A percentile compares a stretch with the other conserved stretches of the same genome.
Conservation (phyloP, 2,888 invertebrate species). For the Nomada lathburiana region DNA sequence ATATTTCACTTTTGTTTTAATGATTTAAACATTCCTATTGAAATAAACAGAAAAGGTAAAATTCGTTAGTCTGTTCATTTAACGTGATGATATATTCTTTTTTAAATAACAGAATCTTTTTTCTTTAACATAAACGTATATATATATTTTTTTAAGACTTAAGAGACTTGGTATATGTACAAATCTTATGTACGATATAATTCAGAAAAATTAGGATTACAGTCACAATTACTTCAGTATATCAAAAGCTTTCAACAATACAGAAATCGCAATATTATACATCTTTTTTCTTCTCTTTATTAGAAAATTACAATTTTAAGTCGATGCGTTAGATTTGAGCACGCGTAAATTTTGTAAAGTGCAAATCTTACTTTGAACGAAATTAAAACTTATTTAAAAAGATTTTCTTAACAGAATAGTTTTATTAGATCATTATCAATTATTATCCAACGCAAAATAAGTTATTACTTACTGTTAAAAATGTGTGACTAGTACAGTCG, state of each 20-base stretch:
- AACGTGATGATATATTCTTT: slow-evolving; percentile 39
- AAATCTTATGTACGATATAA: slow-evolving; percentile 41
- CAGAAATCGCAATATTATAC: slow-evolving; percentile 41
- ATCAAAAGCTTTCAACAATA: slow-evolving; percentile 37
- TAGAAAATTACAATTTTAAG: slow-evolving; percentile 23
- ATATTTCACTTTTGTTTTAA: slow-evolving; percentile 48
- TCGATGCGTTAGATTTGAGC: not conserved
- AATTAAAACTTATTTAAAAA: slow-evolving; percentile 53
- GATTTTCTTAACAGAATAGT: slow-evolving; percentile 51
- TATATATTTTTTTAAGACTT: slow-evolving; percentile 23
- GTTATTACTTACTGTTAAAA: slow-evolving; percentile 80
- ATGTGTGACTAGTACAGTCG: slow-evolving; percentile 82
- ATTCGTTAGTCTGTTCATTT: slow-evolving; percentile 32
- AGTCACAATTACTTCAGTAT: slow-evolving; percentile 49
- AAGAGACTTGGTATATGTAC: slow-evolving; percentile 53
- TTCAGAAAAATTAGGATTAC: slow-evolving; percentile 41
- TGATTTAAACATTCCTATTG: slow-evolving; percentile 42
- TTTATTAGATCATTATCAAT: slow-evolving; percentile 66
- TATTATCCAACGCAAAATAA: slow-evolving; percentile 75
- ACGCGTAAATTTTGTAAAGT: slow-evolving; percentile 22
- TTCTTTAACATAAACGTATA: slow-evolving; percentile 32
- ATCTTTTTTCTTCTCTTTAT: slow-evolving; percentile 37
- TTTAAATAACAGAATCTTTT: slow-evolving; percentile 26
- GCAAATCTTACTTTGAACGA: slow-evolving; percentile 38
- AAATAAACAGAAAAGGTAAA: slow-evolving; percentile 52